A percentile compares a stretch with the other conserved stretches of the same genome.
Conservation (phyloP, 2,888 invertebrate genomes). For the Cephus sareptanus region DNA sequence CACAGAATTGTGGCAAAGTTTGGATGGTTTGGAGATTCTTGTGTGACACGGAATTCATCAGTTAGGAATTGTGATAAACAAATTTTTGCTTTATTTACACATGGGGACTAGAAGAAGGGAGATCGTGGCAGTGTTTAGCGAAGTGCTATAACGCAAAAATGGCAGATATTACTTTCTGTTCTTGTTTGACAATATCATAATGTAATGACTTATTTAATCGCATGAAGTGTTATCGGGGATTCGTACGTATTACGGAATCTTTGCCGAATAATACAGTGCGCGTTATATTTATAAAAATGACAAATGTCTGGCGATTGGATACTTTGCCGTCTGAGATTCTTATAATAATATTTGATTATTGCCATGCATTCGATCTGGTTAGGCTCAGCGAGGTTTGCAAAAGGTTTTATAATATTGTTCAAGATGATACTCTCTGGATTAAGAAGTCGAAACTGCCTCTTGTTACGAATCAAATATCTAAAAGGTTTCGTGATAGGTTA, state of each 20-base stretch:
- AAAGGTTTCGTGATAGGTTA: slow-evolving; percentile 53
- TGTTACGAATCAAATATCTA: slow-evolving; percentile 58
- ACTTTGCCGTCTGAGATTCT: slow-evolving; percentile 67
- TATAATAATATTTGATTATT: slow-evolving; percentile 69
- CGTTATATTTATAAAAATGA: slow-evolving; percentile 42
- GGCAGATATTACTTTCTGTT: neutral
- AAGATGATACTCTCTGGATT: slow-evolving; percentile 61
- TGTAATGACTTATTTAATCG: neutral
- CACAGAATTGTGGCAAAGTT: neutral
- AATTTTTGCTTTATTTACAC: neutral
- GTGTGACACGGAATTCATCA: neutral
- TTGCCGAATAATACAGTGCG: neutral
- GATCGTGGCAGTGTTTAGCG: neutral
- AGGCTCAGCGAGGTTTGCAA: slow-evolving; percentile 67
- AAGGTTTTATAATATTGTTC: slow-evolving; percentile 67
- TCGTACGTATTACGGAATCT: neutral
- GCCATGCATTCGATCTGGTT: slow-evolving; percentile 67
- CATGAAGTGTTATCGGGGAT: neutral
- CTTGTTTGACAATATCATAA: neutral
- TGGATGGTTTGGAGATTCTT: neutral
- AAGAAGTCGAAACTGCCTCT: slow-evolving; percentile 50
- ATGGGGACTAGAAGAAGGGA: neutral
- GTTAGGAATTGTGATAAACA: neutral
- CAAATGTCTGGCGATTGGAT: slow-evolving; percentile 50
- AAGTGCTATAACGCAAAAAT: neutral